phyloP scores from a whole-genome alignment of 92 coral and sea anemone species.

The Palythoa grandiflora region DNA sequence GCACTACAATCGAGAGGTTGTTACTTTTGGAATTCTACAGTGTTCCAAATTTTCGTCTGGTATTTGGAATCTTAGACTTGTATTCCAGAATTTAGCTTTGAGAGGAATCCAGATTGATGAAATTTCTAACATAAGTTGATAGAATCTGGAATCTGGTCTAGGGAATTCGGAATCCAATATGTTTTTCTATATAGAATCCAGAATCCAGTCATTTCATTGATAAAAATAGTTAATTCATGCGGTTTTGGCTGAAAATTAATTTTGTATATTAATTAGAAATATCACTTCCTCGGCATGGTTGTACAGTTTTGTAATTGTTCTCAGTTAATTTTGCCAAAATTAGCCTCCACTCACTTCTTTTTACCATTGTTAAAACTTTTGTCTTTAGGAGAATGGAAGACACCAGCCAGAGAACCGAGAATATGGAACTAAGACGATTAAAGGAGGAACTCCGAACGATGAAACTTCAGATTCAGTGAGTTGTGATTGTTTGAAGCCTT shows the following conservation, averaged over 20 bases:
- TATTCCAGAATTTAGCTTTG: background rate
- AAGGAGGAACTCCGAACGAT: constrained; percentile 84
- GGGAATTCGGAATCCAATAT: no score
- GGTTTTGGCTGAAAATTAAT: no score
- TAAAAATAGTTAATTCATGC: no score
- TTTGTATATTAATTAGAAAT: no score
- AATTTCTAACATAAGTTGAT: background rate
- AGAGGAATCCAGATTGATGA: background rate
- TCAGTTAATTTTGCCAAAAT: background rate
- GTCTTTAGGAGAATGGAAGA: constrained; percentile 76
- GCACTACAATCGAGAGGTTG: no score
- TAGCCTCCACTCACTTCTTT: background rate
- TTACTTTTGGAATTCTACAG: no score
- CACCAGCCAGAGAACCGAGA: constrained; percentile 71
- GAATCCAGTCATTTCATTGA: background rate
- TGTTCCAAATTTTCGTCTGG: no score
- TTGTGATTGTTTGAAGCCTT: background rate
- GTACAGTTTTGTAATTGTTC: no score
- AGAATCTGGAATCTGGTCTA: background rate
- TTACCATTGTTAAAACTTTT: background rate
- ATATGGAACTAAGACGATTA: constrained; percentile 74
- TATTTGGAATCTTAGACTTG: background rate
- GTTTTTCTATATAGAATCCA: background rate
- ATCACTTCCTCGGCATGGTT: no score
- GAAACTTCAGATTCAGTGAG: constrained; percentile 85